Evolutionary conservation across 2,113 vertebrate species (phyloP), one percentile per base, ranked within the genome.

Genomic region (Chitala chitala): DNA sequence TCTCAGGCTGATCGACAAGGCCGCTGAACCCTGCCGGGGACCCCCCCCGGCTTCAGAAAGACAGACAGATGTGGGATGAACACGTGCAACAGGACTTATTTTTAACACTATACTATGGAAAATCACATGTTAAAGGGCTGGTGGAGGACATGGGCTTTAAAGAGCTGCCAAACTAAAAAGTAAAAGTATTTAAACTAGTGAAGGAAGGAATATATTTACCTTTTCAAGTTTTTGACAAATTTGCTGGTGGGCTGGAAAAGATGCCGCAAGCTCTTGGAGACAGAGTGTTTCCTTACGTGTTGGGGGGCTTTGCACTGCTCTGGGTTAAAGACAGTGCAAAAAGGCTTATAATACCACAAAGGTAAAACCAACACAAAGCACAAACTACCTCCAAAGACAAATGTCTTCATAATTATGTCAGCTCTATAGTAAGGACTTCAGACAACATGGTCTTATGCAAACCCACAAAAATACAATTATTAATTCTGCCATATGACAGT

Each of bases 251-350:
- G 84, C 66, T 95, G 94, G 83, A 96, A 96, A 74, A 96, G 94
- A 73, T 95, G 94, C 33, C 94, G 93, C 68, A 96, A 87, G 78
- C 94, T 96, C 88, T 96, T 96, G 79, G 94, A 96, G 10, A 95
- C 92, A 0, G 94, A 96, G 77, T 95, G 93, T 69, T 96, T 96
- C 78, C 95, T 88, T 81, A 90, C 90, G 77, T 94, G 93, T 38
- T 88, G 68, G 22, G 92, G 91, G 63, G 86, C 90, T 88, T 94
- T 95, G 84, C 90, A 92, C 58, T 90, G 90, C 46, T 95, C 94
- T 95, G 88, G 69, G 56, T 54, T 29, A 80, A 74, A 65, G 74
- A 42, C 33, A 65, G 6, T 38, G 36, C 12, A 22, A 48, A 12
- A 80, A 51, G 64, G 42, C n/a, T 58, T 46, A n/a, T 22, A 46